A percentile compares a stretch with the other conserved stretches of the same genome.
phyloP scores from a whole-genome alignment of 2,888 invertebrate species.

The Endotricha flammealis region DNA sequence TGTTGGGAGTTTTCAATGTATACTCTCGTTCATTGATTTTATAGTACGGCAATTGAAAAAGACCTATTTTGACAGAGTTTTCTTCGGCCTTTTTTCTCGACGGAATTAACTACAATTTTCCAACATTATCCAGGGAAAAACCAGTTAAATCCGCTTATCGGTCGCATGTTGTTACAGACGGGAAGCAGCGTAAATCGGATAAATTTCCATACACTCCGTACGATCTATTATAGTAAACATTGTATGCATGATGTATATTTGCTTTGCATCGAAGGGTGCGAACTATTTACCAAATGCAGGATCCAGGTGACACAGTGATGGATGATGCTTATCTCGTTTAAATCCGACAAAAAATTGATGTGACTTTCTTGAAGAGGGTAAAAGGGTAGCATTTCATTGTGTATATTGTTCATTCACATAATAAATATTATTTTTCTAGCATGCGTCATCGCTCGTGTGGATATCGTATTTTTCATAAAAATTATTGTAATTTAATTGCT shows the following conservation, averaged over 20 bases:
- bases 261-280: conserved; percentile 50
- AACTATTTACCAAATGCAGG: conserved; percentile 35
- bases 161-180: conserved; percentile 55
- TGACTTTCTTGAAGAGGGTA: not conserved
- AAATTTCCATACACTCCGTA: conserved; percentile 61
- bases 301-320: conserved; percentile 57
- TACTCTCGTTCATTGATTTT: too few relatives aligned
- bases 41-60: too few relatives aligned
- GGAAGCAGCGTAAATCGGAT: conserved; percentile 55
- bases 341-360: conserved; percentile 6
- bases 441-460: too few relatives aligned
- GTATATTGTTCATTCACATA: too few relatives aligned
- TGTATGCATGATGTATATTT: conserved; percentile 71
- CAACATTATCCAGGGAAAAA: conserved; percentile 12
- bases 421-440: too few relatives aligned
- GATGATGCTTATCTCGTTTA: conserved; percentile 35
- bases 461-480: too few relatives aligned
- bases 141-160: conserved; percentile 35
- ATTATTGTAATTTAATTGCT: too few relatives aligned
- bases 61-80: too few relatives aligned
- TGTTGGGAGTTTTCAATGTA: too few relatives aligned
- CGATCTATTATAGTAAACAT: conserved; percentile 57
- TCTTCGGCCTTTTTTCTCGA: too few relatives aligned
- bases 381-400: not conserved
- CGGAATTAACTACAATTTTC: too few relatives aligned